Base-by-base conservation (phyloP, 2,113 vertebrate species). In the Triplophysa tibetana region DNA sequence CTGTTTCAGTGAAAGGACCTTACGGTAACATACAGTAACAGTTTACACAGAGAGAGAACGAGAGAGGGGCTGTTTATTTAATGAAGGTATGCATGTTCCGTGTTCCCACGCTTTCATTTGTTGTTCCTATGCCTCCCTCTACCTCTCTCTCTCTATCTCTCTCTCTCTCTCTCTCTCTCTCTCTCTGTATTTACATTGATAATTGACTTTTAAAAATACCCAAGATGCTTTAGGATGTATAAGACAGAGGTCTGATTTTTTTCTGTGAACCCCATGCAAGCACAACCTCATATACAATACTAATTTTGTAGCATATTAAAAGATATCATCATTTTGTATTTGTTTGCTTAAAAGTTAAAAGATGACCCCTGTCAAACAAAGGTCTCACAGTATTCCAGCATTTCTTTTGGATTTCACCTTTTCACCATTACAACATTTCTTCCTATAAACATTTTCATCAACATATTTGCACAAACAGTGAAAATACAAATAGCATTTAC, bases 71-170 rank as follows among this genome's bases (percentile, higher is more conserved):
- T 38, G 72, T 70, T 72, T 80, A 77, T 70, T 38, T 63, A 77
- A 79, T 24, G 3, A 12, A 58, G 69, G 10, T 29, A 54, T 8
- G 8, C 19, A 43, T 56, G 19, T 23, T 61, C 41, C n/a, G 24
- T 62, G 21, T 78, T 75, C 2, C 81, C 58, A 76, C n/a, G 38
- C 52, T 82, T 41, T 72, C 41, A 62, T 58, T 17, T 33, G 26
- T 23, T 76, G n/a, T 76, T 43, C 70, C 33, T 70, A 56, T 54
- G 48, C 24, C 41, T 54, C 8, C 48, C 10, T 60, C 68, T 54
- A 43, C 58, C 69, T 62, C 24, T 29, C 16, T 72, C 65, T 24
- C 24, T 24, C 24, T 24, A 26, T 54, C 8, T 33, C 10, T 24
- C 24, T 24, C 24, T 24, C 41, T 54, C 8, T 33, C 10, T 60